Evolutionary conservation across 2,888 invertebrate species (phyloP).

Genomic region (Coleophora flavipennella): DNA sequence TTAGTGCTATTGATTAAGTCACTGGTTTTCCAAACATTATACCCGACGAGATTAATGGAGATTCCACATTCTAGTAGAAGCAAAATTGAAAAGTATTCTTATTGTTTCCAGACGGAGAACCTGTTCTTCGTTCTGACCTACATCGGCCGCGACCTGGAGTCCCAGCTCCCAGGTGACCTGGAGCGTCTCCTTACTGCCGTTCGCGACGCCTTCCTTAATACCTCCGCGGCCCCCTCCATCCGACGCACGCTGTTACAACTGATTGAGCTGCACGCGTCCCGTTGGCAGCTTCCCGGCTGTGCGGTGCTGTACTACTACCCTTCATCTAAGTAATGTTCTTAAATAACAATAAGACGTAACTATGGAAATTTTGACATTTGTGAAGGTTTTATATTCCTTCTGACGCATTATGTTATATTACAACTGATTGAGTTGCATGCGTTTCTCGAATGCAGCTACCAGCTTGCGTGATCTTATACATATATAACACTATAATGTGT

Average conservation of each 20-base stretch:
- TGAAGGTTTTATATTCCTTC: background rate
- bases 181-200: conserved; percentile 85
- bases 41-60: no score
- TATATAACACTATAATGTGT: no score
- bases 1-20: no score
- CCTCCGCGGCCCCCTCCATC: conserved; percentile 81
- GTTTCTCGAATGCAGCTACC: no score
- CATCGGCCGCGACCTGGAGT: conserved; percentile 89
- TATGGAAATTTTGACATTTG: background rate
- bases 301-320: conserved; percentile 93
- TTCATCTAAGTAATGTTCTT: conserved; percentile 57
- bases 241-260: conserved; percentile 89
- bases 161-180: conserved; percentile 84
- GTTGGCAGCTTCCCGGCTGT: conserved; percentile 92
- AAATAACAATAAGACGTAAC: background rate
- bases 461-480: no score
- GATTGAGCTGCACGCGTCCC: conserved; percentile 91
- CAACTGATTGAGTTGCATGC: background rate
- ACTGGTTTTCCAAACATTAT: no score
- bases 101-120: conserved; percentile 81
- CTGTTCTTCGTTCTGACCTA: conserved; percentile 91
- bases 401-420: background rate
- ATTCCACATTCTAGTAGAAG: no score
- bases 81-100: background rate
- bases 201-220: conserved; percentile 87